A percentile compares a stretch with the other conserved stretches of the same genome.
Conservation (phyloP, 2,888 invertebrate species). For the Thecophora atra region DNA sequence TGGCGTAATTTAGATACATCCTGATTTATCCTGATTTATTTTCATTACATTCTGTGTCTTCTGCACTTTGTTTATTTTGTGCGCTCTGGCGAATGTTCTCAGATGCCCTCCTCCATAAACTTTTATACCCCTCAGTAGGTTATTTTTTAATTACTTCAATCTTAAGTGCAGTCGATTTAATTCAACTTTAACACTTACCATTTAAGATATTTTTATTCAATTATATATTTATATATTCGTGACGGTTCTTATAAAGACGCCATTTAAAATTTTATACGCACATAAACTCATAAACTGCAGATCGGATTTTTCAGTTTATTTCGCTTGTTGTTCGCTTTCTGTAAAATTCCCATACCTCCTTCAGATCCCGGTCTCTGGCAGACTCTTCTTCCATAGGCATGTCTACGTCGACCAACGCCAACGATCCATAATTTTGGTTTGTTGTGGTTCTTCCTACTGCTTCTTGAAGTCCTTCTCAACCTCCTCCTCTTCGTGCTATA, state of each 20-base stretch:
- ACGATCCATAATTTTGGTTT: too few species aligned
- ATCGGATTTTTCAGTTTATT: constrained; percentile 5
- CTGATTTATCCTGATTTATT: constrained; percentile 51
- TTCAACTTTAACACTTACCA: too few species aligned
- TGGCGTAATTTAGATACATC: constrained; percentile 48
- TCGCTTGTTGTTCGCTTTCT: neutral
- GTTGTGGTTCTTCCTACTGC: too few species aligned
- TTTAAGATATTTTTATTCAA: too few species aligned
- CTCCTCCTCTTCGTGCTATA: neutral
- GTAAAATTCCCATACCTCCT: neutral
- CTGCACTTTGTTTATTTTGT: neutral
- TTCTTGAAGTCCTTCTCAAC: neutral
- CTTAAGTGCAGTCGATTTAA: too few species aligned
- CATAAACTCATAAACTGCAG: neutral
- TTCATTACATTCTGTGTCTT: constrained; percentile 45
- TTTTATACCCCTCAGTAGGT: too few species aligned
- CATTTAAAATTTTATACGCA: too few species aligned
- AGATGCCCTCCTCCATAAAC: too few species aligned
- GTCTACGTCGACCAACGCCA: too few species aligned
- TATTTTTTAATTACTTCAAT: too few species aligned
- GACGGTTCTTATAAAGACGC: too few species aligned
- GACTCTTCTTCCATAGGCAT: neutral
- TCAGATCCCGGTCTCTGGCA: neutral
- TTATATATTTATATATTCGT: neutral
- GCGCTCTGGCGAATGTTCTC: neutral